Evolutionary conservation across 1,140 invertebrate species (phyloP).

Genomic region (Pogonomyrmex barbatus): DNA sequence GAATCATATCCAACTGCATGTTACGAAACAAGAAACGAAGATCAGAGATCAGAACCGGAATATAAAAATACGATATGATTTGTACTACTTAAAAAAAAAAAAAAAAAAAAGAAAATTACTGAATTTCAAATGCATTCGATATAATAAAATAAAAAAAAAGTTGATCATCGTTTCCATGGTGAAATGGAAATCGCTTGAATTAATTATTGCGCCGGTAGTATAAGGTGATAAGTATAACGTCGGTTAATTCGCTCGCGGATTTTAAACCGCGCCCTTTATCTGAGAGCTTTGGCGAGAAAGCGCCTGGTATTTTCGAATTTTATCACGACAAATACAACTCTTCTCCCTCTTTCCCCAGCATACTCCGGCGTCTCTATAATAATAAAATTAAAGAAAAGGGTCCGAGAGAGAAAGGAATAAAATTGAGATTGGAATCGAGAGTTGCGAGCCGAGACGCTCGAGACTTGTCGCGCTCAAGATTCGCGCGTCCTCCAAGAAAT

Average conservation of each 20-base stretch:
- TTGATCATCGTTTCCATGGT: constrained; percentile 54
- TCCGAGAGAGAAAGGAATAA: background rate
- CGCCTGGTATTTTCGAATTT: background rate
- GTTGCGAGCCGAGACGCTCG: background rate
- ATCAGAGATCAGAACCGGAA: constrained; percentile 7
- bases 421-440: constrained; percentile 20
- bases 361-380: background rate
- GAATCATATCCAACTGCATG: constrained; percentile 11
- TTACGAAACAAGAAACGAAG: constrained; percentile 38
- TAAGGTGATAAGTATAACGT: background rate
- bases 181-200: background rate
- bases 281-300: background rate
- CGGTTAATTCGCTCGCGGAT: background rate
- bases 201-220: background rate
- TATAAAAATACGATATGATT: background rate
- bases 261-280: background rate
- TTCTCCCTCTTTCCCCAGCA: background rate
- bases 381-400: constrained; percentile 25
- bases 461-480: constrained; percentile 39
- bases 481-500: constrained; percentile 50
- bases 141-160: constrained; percentile 69
- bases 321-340: background rate
- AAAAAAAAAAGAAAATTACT: background rate
- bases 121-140: constrained; percentile 41
- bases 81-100: too few relatives aligned